These are phyloP conservation scores for Vanacampus margaritifer DNA, from an alignment of 2,113 vertebrate genomes.

Conservation along the genomic window DNA sequence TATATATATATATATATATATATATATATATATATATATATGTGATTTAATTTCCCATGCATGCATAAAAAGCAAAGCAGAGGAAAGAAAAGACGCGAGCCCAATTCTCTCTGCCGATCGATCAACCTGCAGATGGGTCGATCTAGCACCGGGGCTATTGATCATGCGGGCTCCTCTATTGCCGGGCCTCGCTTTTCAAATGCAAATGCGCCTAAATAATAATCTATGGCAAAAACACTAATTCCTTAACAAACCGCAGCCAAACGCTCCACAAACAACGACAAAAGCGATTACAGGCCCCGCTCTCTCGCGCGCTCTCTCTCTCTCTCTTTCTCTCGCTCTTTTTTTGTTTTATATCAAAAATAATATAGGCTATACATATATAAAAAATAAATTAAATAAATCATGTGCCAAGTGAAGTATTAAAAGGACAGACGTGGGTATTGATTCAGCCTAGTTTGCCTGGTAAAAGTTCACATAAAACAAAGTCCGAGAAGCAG, in stretches of 20 bases:
- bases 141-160: constrained; percentile 69
- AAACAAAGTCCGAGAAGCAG: neutral
- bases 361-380: neutral
- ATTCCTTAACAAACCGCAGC: constrained; percentile 69
- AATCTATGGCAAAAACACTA: constrained; percentile 68
- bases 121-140: constrained; percentile 73
- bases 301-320: neutral
- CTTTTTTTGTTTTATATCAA: no score
- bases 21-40: neutral
- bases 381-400: constrained; percentile 7
- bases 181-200: constrained; percentile 60
- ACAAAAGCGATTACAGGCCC: constrained; percentile 16
- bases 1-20: no score
- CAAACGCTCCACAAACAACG: constrained; percentile 63
- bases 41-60: constrained; percentile 15
- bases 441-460: neutral
- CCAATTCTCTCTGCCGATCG: constrained; percentile 65
- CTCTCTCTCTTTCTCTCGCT: neutral
- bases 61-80: constrained; percentile 11
- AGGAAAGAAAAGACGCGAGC: constrained; percentile 47
- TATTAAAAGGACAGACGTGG: neutral
- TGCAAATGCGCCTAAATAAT: constrained; percentile 72
- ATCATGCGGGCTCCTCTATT: constrained; percentile 66
- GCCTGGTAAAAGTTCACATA: neutral
- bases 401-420: neutral